Base-by-base conservation (phyloP, 2,888 invertebrate species). In the Lycia hirtaria region DNA sequence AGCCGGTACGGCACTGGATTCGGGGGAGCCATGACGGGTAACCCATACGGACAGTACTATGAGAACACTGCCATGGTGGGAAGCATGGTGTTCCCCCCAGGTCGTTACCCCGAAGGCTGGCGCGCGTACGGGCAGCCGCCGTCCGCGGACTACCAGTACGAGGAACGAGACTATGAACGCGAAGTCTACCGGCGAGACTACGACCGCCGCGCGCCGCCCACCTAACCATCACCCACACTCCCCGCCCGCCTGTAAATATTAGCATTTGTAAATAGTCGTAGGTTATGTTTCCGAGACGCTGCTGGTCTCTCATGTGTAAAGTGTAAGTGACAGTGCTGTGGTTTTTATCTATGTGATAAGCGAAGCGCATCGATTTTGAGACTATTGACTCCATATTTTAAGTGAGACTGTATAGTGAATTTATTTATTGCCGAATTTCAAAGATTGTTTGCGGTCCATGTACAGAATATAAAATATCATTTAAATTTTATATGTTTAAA, bases 161-260 rank as follows among this genome's bases (percentile, higher is more conserved):
- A 90, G 24, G 93, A 93, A 54, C 91, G 94, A 68, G 93, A 92
- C 52, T 89, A 90, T 26, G 93, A 93, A 55, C 91, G 94, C 68
- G 93, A 92, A 51, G 93, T 94, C 68, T 88, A 95, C 81, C 72
- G 94, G 56, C 84, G 94, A 60, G 95, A 95, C 71, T 94, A 94
- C 70, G 95, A 95, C 72, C 88, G 94, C 60, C 92, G 94, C 65
- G 94, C 94, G 58, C 94, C 94, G 30, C 94, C 94, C 15, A 93
- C 94, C 52, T 91, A 47, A 32, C 48, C 30, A n/a, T n/a, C n/a
- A n/a, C n/a, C 38, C 37, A 38, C 24, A 57, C 44, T 50, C 48
- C 58, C 37, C 55, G 33, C 33, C 33, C n/a, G n/a, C 62, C 49
- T 89, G 89, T 89, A 89, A 80, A 89, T 88, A 87, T 72, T 48